Conservation (phyloP, 1,140 invertebrate genomes). For the Cephus cinctus region DNA sequence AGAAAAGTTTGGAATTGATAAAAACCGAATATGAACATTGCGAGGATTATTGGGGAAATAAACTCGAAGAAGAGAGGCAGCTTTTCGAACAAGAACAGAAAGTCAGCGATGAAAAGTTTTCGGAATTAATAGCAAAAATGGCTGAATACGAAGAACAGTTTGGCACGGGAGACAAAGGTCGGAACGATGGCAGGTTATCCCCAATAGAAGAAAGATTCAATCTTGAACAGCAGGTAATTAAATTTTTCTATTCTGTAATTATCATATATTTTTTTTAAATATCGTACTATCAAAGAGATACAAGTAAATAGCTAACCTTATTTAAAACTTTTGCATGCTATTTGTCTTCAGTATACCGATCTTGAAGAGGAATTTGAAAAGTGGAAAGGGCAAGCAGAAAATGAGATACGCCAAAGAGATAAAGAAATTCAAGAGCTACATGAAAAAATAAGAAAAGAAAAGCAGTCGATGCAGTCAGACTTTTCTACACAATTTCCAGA, state of each 20-base stretch:
- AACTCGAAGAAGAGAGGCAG: constrained; percentile 76
- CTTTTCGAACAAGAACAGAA: constrained; percentile 74
- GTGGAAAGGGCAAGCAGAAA: constrained; percentile 52
- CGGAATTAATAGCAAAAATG: constrained; percentile 71
- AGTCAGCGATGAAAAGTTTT: constrained; percentile 74
- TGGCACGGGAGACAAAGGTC: constrained; percentile 47
- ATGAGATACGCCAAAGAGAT: constrained; percentile 53
- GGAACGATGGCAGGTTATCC: constrained; percentile 60
- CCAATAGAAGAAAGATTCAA: constrained; percentile 74
- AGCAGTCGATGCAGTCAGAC: constrained; percentile 21
- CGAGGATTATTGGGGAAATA: constrained; percentile 81
- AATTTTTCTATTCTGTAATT: constrained; percentile 5
- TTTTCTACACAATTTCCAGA: constrained; percentile 38
- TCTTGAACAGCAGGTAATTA: constrained; percentile 65
- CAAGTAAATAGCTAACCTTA: too few species aligned
- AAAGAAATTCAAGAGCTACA: constrained; percentile 60
- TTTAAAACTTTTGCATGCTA: constrained; percentile 10
- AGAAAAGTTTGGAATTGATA: constrained; percentile 71
- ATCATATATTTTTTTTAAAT: background rate
- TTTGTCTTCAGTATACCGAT: constrained; percentile 61
- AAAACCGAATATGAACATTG: constrained; percentile 76
- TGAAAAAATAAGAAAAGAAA: constrained; percentile 42
- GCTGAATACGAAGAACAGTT: constrained; percentile 79
- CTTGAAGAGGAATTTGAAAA: constrained; percentile 70
- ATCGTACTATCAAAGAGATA: too few species aligned